phyloP scores from a whole-genome alignment of 2,113 vertebrate species.

The Cryptoleucopteryx plumbea region DNA sequence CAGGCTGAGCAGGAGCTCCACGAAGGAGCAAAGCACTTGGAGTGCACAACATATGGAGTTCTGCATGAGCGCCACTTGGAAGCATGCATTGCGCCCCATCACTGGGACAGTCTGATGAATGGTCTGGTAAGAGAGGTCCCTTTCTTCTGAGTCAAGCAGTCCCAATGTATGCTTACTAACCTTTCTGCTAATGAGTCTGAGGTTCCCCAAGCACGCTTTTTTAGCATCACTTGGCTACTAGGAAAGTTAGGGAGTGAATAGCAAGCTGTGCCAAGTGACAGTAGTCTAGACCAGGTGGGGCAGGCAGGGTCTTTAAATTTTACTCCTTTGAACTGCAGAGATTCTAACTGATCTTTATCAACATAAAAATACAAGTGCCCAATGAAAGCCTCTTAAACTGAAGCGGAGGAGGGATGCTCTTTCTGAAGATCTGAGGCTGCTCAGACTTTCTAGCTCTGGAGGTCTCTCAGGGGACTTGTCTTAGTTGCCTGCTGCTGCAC shows the following conservation, averaged over 20 bases:
- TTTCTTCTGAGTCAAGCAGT: neutral
- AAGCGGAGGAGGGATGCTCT: neutral
- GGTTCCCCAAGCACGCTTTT: neutral
- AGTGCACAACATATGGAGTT: constrained; percentile 75
- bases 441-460: neutral
- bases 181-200: neutral
- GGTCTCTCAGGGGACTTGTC: neutral
- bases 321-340: neutral
- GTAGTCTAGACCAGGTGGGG: neutral
- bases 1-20: constrained; percentile 61
- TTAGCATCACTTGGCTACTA: neutral
- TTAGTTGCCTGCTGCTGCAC: neutral
- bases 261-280: neutral
- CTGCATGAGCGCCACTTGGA: constrained; percentile 74
- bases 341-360: neutral
- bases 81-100: constrained; percentile 65
- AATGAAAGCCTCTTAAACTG: neutral
- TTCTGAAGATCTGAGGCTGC: neutral
- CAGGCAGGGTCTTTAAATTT: neutral
- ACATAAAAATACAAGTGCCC: neutral
- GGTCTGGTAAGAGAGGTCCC: constrained; percentile 21
- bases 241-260: neutral
- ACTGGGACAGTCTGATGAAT: constrained; percentile 76
- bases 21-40: constrained; percentile 51
- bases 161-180: neutral